Base-by-base conservation (phyloP, 2,113 vertebrate species). In the Argyrosomus japonicus region DNA sequence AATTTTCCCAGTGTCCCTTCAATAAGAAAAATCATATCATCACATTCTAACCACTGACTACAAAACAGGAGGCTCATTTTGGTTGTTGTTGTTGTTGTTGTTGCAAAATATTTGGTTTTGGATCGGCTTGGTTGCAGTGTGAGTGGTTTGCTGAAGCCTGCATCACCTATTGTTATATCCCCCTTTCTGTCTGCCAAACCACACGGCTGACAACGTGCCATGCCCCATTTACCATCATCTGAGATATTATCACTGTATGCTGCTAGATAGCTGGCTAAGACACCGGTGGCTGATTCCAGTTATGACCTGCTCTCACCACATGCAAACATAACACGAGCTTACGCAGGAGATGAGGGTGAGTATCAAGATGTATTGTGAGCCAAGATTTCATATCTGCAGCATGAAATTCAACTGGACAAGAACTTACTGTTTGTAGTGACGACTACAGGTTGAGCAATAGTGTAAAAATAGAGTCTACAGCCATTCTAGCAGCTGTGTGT, bases 181-280 rank as follows among this genome's bases (percentile, higher is more conserved):
- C 18, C 45, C 5, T 2, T 48, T 63, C 73, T 74, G 58, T 68
- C 81, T 75, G 56, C 51, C 62, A 68, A 82, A 76, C 43, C 45
- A 48, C 88, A 87, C 45, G 48, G 48, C 15, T 85, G 36, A 69
- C 80, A 92, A 68, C 71, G 40, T 56, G 77, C 70, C 79, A 86
- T 68, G 77, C 23, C 75, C 85, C 68, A 84, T 92, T 87, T 82
- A 82, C 53, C 65, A 56, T 70, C 21, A 23, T 62, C 64, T 77
- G 71, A 77, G 69, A 81, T 15, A 50, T 50, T 74, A 90, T 88
- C 74, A 53, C 17, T 71, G 23, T 68, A 45, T 32, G 60, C 61
- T 58, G 56, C 60, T n/a, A 0, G 57, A 51, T 47, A 53, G 51
- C 77, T 57, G n/a, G 32, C 78, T 13, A 23, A 73, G 27, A 48